These are phyloP conservation scores for Dicrostonyx torquatus DNA, from an alignment of 2,797 vertebrate species.

Conservation along the genomic window DNA sequence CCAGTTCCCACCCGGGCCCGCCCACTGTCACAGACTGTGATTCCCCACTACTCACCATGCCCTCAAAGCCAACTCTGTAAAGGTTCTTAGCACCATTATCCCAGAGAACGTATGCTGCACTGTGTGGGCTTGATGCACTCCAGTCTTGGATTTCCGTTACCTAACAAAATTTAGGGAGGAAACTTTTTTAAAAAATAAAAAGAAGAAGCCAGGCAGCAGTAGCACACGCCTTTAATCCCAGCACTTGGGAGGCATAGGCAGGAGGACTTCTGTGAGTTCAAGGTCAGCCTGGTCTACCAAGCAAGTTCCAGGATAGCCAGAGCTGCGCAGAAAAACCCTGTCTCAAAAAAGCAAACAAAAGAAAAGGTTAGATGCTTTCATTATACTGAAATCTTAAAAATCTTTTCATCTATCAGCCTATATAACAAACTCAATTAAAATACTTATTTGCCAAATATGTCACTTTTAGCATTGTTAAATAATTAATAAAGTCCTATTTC, in stretches of 20 bases:
- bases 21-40: constrained; percentile 60
- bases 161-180: constrained; percentile 84
- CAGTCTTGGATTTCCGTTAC: constrained; percentile 99
- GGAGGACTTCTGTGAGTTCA: background rate
- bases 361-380: constrained; percentile 6
- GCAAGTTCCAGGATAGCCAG: background rate
- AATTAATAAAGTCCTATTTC: constrained; percentile 10
- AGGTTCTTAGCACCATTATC: constrained; percentile 99
- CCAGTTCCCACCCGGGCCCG: constrained; percentile 63
- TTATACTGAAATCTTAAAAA: constrained; percentile 52
- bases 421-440: constrained; percentile 50
- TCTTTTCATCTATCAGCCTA: constrained; percentile 21
- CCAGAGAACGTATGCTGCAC: constrained; percentile 98
- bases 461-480: constrained; percentile 19
- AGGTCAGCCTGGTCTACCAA: background rate
- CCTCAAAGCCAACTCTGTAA: constrained; percentile 99
- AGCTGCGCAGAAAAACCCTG: background rate
- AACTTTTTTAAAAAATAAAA: background rate
- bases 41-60: constrained; percentile 94
- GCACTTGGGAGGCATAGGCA: background rate
- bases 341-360: background rate
- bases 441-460: constrained; percentile 37
- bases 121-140: constrained; percentile 99
- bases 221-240: background rate
- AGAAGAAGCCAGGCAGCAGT: background rate